phyloP scores from a whole-genome alignment of 2,888 invertebrate genomes.

The Pristionchus japonicus region DNA sequence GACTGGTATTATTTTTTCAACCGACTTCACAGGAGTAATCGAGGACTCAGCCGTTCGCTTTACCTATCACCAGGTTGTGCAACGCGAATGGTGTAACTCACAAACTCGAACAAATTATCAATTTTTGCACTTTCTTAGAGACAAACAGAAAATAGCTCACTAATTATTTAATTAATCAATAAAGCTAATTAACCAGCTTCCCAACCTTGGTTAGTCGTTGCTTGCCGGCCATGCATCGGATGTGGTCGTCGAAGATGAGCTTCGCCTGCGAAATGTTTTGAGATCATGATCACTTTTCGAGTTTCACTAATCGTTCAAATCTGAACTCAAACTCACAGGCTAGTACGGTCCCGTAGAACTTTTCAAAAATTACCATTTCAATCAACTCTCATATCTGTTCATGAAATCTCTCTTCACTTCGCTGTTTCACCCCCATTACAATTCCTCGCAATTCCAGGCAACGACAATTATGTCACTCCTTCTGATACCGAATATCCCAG shows the following conservation, averaged over 20 bases:
- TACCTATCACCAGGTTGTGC: too few relatives aligned
- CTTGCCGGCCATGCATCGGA: slow-evolving; percentile 98
- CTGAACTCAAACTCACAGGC: background rate
- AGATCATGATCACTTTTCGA: background rate
- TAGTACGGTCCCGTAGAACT: background rate
- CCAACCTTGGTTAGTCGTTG: slow-evolving; percentile 82
- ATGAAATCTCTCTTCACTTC: background rate
- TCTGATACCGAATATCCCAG: too few relatives aligned
- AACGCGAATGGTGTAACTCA: too few relatives aligned
- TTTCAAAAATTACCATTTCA: too few relatives aligned
- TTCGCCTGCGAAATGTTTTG: slow-evolving; percentile 84
- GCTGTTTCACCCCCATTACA: background rate
- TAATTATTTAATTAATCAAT: background rate
- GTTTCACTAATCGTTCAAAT: background rate
- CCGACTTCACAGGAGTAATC: too few relatives aligned
- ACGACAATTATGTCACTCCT: background rate
- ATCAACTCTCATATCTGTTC: background rate
- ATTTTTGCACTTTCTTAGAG: too few relatives aligned
- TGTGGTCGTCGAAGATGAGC: slow-evolving; percentile 98
- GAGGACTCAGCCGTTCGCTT: too few relatives aligned
- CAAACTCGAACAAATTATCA: too few relatives aligned
- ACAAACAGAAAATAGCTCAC: too few relatives aligned
- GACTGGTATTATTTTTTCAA: too few relatives aligned
- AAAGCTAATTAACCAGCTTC: background rate
- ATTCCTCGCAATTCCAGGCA: background rate